Evolutionary conservation across 2,113 vertebrate genomes (phyloP).

Genomic region (Vulpes lagopus): DNA sequence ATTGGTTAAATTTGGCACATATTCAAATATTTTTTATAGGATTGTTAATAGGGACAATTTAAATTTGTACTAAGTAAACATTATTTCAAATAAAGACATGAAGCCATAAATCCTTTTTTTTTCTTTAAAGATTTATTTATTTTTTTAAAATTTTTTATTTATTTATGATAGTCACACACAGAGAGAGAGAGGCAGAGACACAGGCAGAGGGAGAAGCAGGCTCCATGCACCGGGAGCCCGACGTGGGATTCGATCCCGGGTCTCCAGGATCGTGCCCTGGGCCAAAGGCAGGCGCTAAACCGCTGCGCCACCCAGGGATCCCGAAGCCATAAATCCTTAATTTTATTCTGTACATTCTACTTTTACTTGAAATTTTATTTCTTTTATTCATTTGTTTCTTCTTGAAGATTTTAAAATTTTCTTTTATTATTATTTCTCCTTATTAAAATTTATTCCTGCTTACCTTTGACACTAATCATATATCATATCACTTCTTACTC

Average conservation of each 20-base stretch:
- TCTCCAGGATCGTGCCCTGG: too few species aligned
- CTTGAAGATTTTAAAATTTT: slow-evolving; percentile 24
- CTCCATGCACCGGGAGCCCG: too few species aligned
- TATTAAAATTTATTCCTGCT: slow-evolving; percentile 18
- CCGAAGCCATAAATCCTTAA: neutral
- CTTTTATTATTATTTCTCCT: neutral
- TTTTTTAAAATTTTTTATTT: too few species aligned
- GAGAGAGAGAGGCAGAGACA: too few species aligned
- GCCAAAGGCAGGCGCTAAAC: too few species aligned
- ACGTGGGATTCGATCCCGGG: too few species aligned
- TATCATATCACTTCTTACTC: neutral
- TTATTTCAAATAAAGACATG: slow-evolving; percentile 5
- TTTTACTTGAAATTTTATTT: slow-evolving; percentile 27
- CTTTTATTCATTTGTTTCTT: slow-evolving; percentile 47
- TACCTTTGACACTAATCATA: neutral
- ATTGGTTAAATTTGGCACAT: neutral
- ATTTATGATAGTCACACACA: too few species aligned
- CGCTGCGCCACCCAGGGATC: too few species aligned
- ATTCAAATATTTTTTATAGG: neutral
- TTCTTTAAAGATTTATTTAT: too few species aligned
- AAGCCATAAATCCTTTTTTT: neutral
- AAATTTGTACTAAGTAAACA: slow-evolving; percentile 47
- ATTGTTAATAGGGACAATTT: slow-evolving; percentile 26
- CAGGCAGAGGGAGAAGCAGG: too few species aligned
- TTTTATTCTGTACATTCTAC: neutral